These are phyloP conservation scores for Theropithecus gelada DNA, from an alignment of 2,113 vertebrate species.

Conservation along the genomic window DNA sequence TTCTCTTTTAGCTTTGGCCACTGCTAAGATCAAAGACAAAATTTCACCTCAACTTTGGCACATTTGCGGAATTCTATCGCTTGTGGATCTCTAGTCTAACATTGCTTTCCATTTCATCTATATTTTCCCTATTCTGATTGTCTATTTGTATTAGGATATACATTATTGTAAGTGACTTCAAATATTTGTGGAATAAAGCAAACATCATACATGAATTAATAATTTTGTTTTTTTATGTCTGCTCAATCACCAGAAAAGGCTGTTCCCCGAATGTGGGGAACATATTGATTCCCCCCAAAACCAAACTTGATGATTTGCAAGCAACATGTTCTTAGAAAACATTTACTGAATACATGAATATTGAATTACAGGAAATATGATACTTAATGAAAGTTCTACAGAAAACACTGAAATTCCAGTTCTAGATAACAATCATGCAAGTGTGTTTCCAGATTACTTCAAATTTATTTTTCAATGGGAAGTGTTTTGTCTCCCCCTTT, in stretches of 20 bases:
- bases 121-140: background rate
- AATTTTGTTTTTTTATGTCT: background rate
- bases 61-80: background rate
- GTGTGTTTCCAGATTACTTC: background rate
- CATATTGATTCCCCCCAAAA: background rate
- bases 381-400: background rate
- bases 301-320: background rate
- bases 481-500: background rate
- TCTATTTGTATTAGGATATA: background rate
- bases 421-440: background rate
- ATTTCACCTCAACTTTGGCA: background rate
- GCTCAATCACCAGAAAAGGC: background rate
- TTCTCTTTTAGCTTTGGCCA: background rate
- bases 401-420: conserved; percentile 16
- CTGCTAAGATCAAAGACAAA: background rate
- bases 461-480: conserved; percentile 38
- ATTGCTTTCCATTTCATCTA: background rate
- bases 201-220: background rate
- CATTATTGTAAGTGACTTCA: background rate
- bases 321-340: background rate
- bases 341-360: background rate
- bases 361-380: background rate
- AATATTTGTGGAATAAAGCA: background rate
- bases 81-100: background rate
- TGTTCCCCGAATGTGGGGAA: background rate